Conservation (phyloP, 2,797 vertebrate species). For the Pangasius macronema region DNA sequence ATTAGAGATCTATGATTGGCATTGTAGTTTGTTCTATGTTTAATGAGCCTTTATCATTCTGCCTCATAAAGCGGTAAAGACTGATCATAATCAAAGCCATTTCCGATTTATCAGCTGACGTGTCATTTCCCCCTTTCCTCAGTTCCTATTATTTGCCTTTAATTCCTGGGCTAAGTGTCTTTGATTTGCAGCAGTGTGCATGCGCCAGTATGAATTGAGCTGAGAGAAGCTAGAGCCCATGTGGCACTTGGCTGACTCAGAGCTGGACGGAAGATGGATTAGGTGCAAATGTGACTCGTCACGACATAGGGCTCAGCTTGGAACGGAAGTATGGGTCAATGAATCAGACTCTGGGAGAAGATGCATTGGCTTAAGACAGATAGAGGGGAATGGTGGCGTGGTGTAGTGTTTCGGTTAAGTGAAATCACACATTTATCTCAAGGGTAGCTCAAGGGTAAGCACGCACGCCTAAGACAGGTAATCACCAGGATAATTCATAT, state of each 20-base stretch:
- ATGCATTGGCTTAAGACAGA: constrained; percentile 20
- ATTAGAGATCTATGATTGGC: constrained; percentile 34
- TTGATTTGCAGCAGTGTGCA: constrained; percentile 9
- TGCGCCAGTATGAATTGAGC: constrained; percentile 20
- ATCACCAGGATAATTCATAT: constrained; percentile 20
- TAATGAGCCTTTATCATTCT: constrained; percentile 12
- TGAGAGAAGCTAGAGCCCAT: constrained; percentile 45
- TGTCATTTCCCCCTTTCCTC: neutral
- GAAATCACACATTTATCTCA: constrained; percentile 38
- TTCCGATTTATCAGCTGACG: constrained; percentile 28
- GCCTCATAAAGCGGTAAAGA: constrained; percentile 23
- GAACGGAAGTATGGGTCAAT: constrained; percentile 49
- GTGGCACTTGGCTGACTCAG: constrained; percentile 36
- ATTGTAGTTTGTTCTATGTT: constrained; percentile 22
- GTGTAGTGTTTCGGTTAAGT: constrained; percentile 26
- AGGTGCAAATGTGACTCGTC: constrained; percentile 59
- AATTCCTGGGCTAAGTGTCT: constrained; percentile 2
- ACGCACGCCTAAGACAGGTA: constrained; percentile 22
- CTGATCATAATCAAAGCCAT: constrained; percentile 7
- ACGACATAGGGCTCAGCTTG: constrained; percentile 55
- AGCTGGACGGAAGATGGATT: constrained; percentile 59
- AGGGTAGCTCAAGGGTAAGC: constrained; percentile 39
- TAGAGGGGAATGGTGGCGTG: constrained; percentile 11
- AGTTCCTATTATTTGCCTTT: constrained; percentile 34
- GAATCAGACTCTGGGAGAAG: constrained; percentile 47